Evolutionary conservation across 2,797 vertebrate species (phyloP), one percentile per base, ranked within the genome.

Genomic region (Pteronotus mesoamericanus): DNA sequence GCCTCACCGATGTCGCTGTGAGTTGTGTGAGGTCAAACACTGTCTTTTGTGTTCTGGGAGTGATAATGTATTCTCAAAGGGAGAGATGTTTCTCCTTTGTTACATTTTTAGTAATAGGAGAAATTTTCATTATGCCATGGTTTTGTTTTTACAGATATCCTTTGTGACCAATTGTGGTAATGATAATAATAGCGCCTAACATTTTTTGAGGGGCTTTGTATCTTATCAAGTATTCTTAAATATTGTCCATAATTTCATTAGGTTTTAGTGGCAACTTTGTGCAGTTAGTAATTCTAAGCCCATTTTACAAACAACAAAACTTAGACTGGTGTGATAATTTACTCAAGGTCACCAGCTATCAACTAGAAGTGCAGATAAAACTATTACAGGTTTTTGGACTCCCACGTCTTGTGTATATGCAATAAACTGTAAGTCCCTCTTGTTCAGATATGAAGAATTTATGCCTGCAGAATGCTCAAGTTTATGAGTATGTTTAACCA

Each of bases 401-500:
- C 5, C 12, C 7, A 68, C 72, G 24, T 95, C 48, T 94, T 82
- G n/a, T 74, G 34, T 82, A 29, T 87, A 80, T 80, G 42, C 26
- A 51, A 4, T 59, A 91, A 80, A 82, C 22, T 24, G 29, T 32
- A 68, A 80, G 22, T 72, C 86, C 10, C 12, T 37, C 15, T 72
- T 80, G n/a, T 69, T 94, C 6, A 29, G 75, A 71, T 75, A 34
- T 18, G n/a, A 51, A 80, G 66, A 71, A 19, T 95, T 66, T 19
- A 57, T 32, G n/a, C 29, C 9, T 69, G 8, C 75, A 19, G 42
- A 21, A 83, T 75, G n/a, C 51, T 93, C 82, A 69, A 51, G n/a
- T 42, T 85, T 75, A 55, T 85, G 61, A 82, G 3, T 82, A 72
- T 34, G 86, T 91, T 95, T 79, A 93, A 93, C 61, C 29, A 87